Evolutionary conservation across 2,797 vertebrate genomes (phyloP).

Genomic region (Muscicapa striata): DNA sequence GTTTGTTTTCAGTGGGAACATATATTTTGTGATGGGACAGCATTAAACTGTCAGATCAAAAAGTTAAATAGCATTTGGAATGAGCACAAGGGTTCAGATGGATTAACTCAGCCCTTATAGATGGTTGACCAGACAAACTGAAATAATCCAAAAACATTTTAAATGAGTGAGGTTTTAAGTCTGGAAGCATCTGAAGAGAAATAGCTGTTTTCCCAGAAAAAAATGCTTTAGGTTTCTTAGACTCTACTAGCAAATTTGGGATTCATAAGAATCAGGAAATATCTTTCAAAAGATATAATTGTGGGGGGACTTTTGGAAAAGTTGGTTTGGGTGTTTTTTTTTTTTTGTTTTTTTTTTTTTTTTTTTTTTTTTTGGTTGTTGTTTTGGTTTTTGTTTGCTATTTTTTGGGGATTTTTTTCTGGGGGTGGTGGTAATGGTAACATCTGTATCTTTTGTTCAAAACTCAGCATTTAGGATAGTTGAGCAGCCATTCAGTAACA

Average conservation of each 20-base stretch:
- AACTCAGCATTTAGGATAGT: not conserved
- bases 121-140: constrained; percentile 54
- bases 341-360: too few species aligned
- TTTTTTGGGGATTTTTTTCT: not conserved
- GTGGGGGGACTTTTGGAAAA: accelerated
- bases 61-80: constrained; percentile 73
- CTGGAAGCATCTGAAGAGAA: constrained; percentile 39
- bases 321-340: too few species aligned
- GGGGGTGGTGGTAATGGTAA: not conserved
- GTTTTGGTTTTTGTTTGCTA: not conserved
- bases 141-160: constrained; percentile 38
- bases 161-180: constrained; percentile 23
- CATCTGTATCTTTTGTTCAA: not conserved
- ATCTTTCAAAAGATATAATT: not conserved
- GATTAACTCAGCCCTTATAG: constrained; percentile 67
- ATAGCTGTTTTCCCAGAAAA: constrained; percentile 31
- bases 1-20: constrained; percentile 75
- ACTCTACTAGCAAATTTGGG: not conserved
- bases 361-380: not conserved
- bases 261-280: constrained; percentile 3
- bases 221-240: not conserved
- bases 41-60: constrained; percentile 78
- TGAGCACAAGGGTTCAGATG: constrained; percentile 66
- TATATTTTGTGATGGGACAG: constrained; percentile 74
- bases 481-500: not conserved